Evolutionary conservation across 1,140 invertebrate genomes (phyloP).

Genomic region (Aporrectodea caliginosa): DNA sequence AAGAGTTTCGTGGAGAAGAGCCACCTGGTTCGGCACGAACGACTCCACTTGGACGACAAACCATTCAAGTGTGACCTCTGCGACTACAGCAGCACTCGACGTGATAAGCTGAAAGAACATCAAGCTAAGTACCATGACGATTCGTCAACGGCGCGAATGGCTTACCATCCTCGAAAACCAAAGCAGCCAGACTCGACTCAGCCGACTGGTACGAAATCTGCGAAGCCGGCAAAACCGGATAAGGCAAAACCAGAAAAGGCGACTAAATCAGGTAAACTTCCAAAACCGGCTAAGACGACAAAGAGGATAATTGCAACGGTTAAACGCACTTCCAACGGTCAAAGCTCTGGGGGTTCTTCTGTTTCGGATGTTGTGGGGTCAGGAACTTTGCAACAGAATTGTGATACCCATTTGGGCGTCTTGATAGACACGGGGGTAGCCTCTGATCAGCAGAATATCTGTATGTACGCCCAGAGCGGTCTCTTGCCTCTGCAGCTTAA

Average conservation of each 20-base stretch:
- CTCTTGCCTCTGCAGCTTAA: neutral
- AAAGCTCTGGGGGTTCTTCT: too few species aligned
- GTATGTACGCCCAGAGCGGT: neutral
- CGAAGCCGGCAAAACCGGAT: neutral
- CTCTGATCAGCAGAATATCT: neutral
- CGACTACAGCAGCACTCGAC: slow-evolving; percentile 64
- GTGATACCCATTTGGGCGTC: too few species aligned
- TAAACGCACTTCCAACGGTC: too few species aligned
- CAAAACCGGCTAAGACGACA: neutral
- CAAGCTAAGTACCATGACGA: slow-evolving; percentile 62
- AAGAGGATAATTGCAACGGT: too few species aligned
- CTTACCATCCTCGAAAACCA: slow-evolving; percentile 23
- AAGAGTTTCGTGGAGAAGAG: slow-evolving; percentile 67
- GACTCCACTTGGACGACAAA: slow-evolving; percentile 64
- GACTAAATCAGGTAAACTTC: too few species aligned
- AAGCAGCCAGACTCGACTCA: neutral
- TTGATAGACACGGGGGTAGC: too few species aligned
- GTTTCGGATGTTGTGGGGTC: too few species aligned
- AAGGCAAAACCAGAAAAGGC: neutral
- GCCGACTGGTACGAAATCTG: neutral
- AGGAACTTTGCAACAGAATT: too few species aligned
- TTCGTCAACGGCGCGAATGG: neutral
- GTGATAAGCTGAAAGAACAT: slow-evolving; percentile 69
- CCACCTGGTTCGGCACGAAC: slow-evolving; percentile 64
- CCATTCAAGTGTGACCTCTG: slow-evolving; percentile 61